Evolutionary conservation across 2,113 vertebrate species (phyloP).

Genomic region (Colinus virginianus): DNA sequence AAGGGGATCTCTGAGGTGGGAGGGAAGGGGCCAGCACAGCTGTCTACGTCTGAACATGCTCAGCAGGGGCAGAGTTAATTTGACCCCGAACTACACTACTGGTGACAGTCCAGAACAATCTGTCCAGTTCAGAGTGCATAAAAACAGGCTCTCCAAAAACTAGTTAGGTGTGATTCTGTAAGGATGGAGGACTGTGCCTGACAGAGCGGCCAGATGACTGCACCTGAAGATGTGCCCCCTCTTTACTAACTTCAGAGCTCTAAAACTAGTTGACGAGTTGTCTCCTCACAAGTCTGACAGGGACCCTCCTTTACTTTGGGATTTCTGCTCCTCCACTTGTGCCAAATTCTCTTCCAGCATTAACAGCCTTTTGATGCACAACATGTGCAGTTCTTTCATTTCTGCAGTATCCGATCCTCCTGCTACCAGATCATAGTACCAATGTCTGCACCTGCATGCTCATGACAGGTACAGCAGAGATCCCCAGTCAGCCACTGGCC

Average conservation of each 20-base stretch:
- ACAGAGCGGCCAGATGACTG: neutral
- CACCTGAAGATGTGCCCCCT: neutral
- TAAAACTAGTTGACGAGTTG: neutral
- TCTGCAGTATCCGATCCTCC: neutral
- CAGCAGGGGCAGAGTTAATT: neutral
- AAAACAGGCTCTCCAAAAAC: neutral
- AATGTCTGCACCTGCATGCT: neutral
- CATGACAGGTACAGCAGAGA: neutral
- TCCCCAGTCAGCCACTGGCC: neutral
- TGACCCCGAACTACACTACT: neutral
- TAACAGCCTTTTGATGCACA: neutral
- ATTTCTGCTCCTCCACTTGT: neutral
- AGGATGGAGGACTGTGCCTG: neutral
- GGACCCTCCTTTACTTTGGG: neutral
- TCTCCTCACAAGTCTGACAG: neutral
- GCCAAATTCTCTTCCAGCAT: neutral
- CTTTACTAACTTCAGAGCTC: neutral
- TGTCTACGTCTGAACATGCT: neutral
- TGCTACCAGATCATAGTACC: neutral
- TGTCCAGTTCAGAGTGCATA: neutral
- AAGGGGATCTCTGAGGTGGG: neutral
- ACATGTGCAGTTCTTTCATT: neutral
- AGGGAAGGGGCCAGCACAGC: neutral
- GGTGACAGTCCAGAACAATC: neutral
- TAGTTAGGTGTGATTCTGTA: neutral